Percentiles rank a stretch among this genome's conserved stretches.
Conservation (phyloP, 2,797 vertebrate genomes). For the Tenualosa ilisha region DNA sequence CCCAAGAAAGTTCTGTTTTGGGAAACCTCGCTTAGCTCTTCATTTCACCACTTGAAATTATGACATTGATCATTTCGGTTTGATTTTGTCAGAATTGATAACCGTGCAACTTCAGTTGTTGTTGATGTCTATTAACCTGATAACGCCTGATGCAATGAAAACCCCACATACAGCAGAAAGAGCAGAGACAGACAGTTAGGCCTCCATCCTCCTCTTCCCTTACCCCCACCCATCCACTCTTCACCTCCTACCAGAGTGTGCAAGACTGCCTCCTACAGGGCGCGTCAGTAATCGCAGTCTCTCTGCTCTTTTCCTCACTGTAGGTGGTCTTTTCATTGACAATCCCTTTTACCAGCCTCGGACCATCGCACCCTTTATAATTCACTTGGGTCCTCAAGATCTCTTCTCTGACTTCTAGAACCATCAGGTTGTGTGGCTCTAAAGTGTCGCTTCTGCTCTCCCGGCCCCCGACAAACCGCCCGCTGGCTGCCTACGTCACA, state of each 20-base stretch:
- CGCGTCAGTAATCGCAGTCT: conserved; percentile 80
- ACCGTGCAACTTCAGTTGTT: conserved; percentile 79
- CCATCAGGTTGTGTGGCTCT: conserved; percentile 86
- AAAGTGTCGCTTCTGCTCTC: conserved; percentile 66
- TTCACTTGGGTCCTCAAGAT: conserved; percentile 98
- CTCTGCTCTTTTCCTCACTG: conserved; percentile 85
- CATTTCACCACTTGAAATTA: conserved; percentile 29
- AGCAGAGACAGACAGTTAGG: conserved; percentile 76
- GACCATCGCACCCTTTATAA: conserved; percentile 97
- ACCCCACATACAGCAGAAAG: conserved; percentile 88
- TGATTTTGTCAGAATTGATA: conserved; percentile 73
- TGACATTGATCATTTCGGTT: conserved; percentile 41
- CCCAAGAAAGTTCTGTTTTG: conserved; percentile 59
- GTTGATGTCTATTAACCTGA: conserved; percentile 71
- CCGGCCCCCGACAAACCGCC: conserved; percentile 43
- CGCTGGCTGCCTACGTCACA: conserved; percentile 50
- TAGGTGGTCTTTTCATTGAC: conserved; percentile 99
- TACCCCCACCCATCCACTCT: neutral
- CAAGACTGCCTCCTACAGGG: conserved; percentile 68
- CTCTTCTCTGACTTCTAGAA: conserved; percentile 99
- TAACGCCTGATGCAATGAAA: conserved; percentile 80
- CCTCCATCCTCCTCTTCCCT: conserved; percentile 38
- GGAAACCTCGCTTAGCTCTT: conserved; percentile 10
- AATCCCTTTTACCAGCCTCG: conserved; percentile 98
- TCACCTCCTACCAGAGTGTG: conserved; percentile 72